A percentile compares a stretch with the other conserved stretches of the same genome.
These are phyloP conservation scores for Pelecanoides urinatrix DNA, from an alignment of 2,113 vertebrate species.

Conservation along the genomic window DNA sequence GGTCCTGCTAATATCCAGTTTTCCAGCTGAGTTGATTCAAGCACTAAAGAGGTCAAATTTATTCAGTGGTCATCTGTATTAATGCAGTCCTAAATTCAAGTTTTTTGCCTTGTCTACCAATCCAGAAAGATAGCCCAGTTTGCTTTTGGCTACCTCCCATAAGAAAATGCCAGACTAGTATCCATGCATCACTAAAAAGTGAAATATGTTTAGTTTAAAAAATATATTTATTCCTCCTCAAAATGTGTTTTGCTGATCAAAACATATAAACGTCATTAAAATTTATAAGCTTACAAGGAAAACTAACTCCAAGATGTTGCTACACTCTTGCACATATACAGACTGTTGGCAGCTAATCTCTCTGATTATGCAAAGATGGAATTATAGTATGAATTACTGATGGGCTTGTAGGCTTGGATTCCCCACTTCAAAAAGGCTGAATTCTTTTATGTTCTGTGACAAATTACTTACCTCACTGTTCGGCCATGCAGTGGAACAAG, in stretches of 20 bases:
- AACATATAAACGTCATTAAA: conserved; percentile 50
- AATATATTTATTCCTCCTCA: neutral
- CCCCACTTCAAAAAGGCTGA: conserved; percentile 49
- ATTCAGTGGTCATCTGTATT: neutral
- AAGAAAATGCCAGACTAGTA: neutral
- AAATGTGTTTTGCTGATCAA: conserved; percentile 24
- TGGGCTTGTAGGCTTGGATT: conserved; percentile 49
- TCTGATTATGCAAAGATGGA: conserved; percentile 73
- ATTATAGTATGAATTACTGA: conserved; percentile 69
- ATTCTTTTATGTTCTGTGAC: conserved; percentile 66
- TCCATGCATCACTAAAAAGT: neutral
- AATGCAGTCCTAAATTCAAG: neutral
- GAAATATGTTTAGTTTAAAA: neutral
- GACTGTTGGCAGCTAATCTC: conserved; percentile 57
- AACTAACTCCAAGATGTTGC: conserved; percentile 28
- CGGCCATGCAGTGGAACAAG: conserved; percentile 22
- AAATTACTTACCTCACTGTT: conserved; percentile 68
- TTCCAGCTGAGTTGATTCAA: neutral
- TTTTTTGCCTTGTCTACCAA: neutral
- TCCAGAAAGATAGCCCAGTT: neutral
- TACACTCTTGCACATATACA: conserved; percentile 41
- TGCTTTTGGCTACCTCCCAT: neutral
- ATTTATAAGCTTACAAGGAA: conserved; percentile 25
- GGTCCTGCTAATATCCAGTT: neutral
- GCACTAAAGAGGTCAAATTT: neutral